These are phyloP conservation scores for Diadegma fenestrale DNA, from an alignment of 2,888 invertebrate genomes.

Conservation along the genomic window DNA sequence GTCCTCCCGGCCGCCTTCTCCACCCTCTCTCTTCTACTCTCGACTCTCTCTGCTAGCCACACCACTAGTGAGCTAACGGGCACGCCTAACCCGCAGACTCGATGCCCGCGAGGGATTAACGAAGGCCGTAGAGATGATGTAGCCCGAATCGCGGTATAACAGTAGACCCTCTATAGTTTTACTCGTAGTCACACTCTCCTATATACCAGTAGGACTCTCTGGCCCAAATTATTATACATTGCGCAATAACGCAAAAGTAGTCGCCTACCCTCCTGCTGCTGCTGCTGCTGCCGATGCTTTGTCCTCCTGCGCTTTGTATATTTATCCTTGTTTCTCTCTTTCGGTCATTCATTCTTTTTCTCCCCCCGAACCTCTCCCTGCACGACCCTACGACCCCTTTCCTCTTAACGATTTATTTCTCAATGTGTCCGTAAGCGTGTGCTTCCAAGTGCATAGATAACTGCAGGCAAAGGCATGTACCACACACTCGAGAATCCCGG, in stretches of 20 bases:
- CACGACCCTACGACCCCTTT: neutral
- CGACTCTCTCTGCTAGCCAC: conserved; percentile 71
- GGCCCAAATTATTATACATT: conserved; percentile 80
- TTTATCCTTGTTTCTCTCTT: conserved; percentile 38
- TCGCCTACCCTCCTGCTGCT: conserved; percentile 65
- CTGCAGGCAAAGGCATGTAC: conserved; percentile 45
- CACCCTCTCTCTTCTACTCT: conserved; percentile 37
- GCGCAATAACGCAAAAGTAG: conserved; percentile 80
- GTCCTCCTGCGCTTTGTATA: conserved; percentile 10
- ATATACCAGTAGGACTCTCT: conserved; percentile 47
- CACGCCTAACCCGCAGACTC: conserved; percentile 78
- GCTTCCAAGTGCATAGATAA: conserved; percentile 63
- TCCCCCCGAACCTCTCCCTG: neutral
- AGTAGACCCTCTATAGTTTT: neutral
- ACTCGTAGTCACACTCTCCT: conserved; percentile 19
- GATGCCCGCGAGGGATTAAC: conserved; percentile 80
- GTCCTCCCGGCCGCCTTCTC: conserved; percentile 54
- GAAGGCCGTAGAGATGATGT: conserved; percentile 69
- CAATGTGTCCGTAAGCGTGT: conserved; percentile 48
- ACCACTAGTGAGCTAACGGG: conserved; percentile 75
- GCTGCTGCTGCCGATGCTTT: conserved; percentile 59
- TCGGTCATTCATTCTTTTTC: conserved; percentile 48
- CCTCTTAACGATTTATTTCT: conserved; percentile 60
- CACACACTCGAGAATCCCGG: conserved; percentile 54
- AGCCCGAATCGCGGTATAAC: conserved; percentile 50